Evolutionary conservation across 2,888 invertebrate species (phyloP), one percentile per base, ranked within the genome.

Genomic region (Anthoptus insignis): DNA sequence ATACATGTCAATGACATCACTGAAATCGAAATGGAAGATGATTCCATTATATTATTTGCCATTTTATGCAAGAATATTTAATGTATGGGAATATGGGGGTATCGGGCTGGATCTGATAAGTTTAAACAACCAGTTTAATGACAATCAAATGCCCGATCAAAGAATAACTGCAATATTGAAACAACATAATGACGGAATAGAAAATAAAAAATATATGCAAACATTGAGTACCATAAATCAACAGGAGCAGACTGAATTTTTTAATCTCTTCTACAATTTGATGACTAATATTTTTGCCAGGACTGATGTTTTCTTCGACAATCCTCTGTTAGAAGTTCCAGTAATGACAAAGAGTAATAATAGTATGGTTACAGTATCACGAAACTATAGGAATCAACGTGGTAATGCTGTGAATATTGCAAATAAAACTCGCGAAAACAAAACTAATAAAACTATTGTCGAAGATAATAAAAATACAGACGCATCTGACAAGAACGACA

Each of bases 21-120:
- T 95, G 47, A 86, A 84, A 65, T 84, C 83, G 53, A 88, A 84
- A 57, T 95, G 94, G 94, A 86, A 80, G 65, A 80, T 78, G 24
- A 83, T 94, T 57, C 91, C 93, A n/a, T 70, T 78, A 0, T 73
- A 82, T 7, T 85, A 91, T 66, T 74, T 93, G 16, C 75, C 91
- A 19, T 94, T 95, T 75, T 94, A 94, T 45, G 83, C 91, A 0
- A 84, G 95, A 71, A 81, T 93, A 24, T 83, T 90, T 66, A 86
- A 93, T 47, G 83, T 95, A 24, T 95, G 94, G 94, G 88, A 94
- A 75, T 85, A 86, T 69, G 94, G 94, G 8, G 95, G 95, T 2
- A 83, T 95, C 7, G 86, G 85, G 0, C 81, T 93, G 64, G 90
- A 92, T 61, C 77, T 92, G 24, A 67, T 63, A 16, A 72, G 71